Conservation (phyloP, 2,113 vertebrate species). For the Ophthalmolycus amberensis region DNA sequence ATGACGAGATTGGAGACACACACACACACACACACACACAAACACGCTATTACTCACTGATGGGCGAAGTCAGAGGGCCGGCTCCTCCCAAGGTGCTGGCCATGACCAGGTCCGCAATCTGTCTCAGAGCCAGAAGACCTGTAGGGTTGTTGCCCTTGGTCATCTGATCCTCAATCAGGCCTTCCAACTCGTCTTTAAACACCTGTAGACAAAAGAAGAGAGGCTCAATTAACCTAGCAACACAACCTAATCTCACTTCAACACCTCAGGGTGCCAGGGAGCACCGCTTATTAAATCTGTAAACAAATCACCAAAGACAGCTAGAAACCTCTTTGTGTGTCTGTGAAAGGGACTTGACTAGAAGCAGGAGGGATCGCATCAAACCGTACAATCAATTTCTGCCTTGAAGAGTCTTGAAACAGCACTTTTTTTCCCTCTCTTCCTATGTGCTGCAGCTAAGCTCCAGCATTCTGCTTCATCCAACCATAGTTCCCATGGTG, state of each 20-base stretch:
- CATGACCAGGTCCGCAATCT: conserved; percentile 95
- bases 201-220: conserved; percentile 84
- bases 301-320: conserved; percentile 68
- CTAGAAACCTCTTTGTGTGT: conserved; percentile 53
- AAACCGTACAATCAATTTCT: conserved; percentile 65
- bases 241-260: conserved; percentile 19
- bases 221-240: conserved; percentile 24
- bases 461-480: conserved; percentile 75
- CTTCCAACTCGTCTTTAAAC: conserved; percentile 96
- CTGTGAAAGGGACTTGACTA: conserved; percentile 46
- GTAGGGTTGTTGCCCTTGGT: conserved; percentile 93
- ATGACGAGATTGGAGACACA: conserved; percentile 35
- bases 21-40: conserved; percentile 3
- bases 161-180: conserved; percentile 95
- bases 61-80: conserved; percentile 88
- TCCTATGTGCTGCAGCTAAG: conserved; percentile 50
- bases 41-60: conserved; percentile 68
- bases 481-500: conserved; percentile 79
- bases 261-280: conserved; percentile 43
- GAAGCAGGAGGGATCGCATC: conserved; percentile 35
- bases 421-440: conserved; percentile 41
- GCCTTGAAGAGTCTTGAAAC: conserved; percentile 57
- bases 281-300: conserved; percentile 50
- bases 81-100: conserved; percentile 88
- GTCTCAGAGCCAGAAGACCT: conserved; percentile 91